Evolutionary conservation across 2,888 invertebrate species (phyloP), one percentile per base, ranked within the genome.

Genomic region (Coleophora flavipennella): DNA sequence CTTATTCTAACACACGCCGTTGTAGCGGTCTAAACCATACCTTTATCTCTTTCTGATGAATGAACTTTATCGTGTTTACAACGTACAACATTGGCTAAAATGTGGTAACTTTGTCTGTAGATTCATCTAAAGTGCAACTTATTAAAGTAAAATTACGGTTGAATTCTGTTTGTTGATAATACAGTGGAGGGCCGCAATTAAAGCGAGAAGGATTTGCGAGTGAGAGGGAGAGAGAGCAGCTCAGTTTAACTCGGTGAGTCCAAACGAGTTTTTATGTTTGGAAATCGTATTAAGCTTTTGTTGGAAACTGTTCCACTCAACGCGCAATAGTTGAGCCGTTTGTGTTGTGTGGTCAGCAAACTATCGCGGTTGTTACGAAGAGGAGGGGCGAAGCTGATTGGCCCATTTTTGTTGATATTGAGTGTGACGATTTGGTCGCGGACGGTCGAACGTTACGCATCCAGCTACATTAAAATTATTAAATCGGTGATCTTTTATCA

Each of bases 211-310:
- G 57, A 51, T 46, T 56, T 49, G 44, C 46, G 78, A 80, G 20
- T 20, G 66, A 74, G 71, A 62, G 81, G 81, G 61, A 64, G 73
- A 67, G 62, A 67, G 67, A 72, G 67, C 67, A 66, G 69, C 77
- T 76, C 70, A 66, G 76, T 72, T 78, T 74, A 80, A 80, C 78
- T 81, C 83, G 78, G 78, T 76, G 74, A 76, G 73, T 75, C 75
- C 75, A 77, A 81, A 83, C 81, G 80, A 79, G 84, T 84, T 84
- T 83, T 84, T 84, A 79, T 81, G 83, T 83, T 84, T 74, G 79
- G 79, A 81, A 84, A 84, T 84, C 80, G 83, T 79, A 84, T 83
- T 84, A 84, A 80, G 83, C 83, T 84, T 83, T 84, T 84, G 84
- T 84, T 80, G 77, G 81, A 68, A 81, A 81, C 76, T 80, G 84